phyloP scores from a whole-genome alignment of 2,113 vertebrate species.

The Synodontis membranacea region DNA sequence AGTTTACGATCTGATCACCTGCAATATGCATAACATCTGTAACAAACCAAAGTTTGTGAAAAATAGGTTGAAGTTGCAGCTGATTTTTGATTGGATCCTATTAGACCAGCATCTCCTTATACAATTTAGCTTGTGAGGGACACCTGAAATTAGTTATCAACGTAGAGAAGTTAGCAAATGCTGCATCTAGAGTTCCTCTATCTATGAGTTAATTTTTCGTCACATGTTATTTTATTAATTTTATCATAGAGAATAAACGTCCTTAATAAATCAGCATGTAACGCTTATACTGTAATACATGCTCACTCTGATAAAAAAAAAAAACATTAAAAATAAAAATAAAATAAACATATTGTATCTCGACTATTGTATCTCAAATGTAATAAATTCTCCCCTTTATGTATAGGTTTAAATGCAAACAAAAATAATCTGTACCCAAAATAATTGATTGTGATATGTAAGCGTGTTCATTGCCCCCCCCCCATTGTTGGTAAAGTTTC shows the following conservation, averaged over 20 bases:
- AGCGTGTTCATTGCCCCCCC: conserved; percentile 42
- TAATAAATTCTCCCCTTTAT: conserved; percentile 63
- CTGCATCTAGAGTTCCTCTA: background rate
- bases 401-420: conserved; percentile 71
- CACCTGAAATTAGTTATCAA: background rate
- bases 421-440: conserved; percentile 84
- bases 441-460: conserved; percentile 75
- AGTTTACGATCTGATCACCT: background rate
- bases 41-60: background rate
- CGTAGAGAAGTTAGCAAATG: background rate
- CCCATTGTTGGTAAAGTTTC: background rate
- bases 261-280: conserved; percentile 62
- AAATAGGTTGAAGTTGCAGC: background rate
- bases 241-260: conserved; percentile 45
- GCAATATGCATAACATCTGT: background rate
- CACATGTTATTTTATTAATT: background rate
- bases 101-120: background rate
- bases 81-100: background rate
- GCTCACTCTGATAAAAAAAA: background rate
- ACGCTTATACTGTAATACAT: conserved; percentile 62
- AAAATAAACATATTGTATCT: background rate
- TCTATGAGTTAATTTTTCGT: background rate
- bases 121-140: background rate
- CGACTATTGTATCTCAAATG: conserved; percentile 52
- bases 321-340: background rate